Conservation (phyloP, 2,888 invertebrate genomes). For the Mesochorus sp. region DNA sequence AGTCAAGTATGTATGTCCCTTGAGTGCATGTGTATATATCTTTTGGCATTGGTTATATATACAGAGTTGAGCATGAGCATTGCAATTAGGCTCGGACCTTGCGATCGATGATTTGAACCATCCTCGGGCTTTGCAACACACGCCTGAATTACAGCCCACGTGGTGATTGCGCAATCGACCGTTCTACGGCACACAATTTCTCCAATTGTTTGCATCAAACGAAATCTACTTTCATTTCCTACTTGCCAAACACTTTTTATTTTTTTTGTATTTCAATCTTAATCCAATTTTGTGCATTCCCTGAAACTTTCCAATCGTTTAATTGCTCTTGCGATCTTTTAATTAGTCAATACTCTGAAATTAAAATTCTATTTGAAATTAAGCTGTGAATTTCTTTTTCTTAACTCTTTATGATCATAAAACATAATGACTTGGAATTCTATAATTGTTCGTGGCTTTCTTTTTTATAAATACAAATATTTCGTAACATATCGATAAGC, state of each 20-base stretch:
- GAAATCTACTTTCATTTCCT: background rate
- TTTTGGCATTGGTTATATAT: conserved; percentile 14
- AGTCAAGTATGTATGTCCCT: conserved; percentile 16
- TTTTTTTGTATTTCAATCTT: background rate
- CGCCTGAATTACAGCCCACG: conserved; percentile 21
- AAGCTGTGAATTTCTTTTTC: no score
- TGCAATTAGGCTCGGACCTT: conserved; percentile 33
- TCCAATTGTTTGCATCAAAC: conserved; percentile 9
- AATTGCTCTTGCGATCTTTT: no score
- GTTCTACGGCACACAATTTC: background rate
- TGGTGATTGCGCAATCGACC: conserved; percentile 34
- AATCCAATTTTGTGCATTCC: background rate
- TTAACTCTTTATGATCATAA: no score
- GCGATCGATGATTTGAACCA: conserved; percentile 48
- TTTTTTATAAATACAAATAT: no score
- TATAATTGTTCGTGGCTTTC: no score
- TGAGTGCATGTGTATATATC: no score
- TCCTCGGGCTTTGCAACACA: conserved; percentile 25
- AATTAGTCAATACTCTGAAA: no score
- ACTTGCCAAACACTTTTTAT: background rate
- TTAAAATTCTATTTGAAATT: no score
- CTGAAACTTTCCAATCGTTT: no score
- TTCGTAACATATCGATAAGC: no score
- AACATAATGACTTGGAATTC: no score
- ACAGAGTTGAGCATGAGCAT: conserved; percentile 6